Conservation (phyloP, 2,888 invertebrate genomes). For the Drosophila phalerata region DNA sequence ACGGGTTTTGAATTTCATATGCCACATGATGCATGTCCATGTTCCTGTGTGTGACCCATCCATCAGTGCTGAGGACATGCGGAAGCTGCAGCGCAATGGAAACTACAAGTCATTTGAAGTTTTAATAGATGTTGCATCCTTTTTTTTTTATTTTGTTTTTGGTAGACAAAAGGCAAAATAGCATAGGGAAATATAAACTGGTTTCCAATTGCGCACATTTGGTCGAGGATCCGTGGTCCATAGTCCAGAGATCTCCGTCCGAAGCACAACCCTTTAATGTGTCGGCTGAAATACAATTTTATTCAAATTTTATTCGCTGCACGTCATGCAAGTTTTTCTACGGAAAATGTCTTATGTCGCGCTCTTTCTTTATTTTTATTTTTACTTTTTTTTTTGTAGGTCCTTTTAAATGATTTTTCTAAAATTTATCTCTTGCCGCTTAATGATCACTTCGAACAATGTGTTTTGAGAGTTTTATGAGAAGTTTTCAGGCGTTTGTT, state of each 20-base stretch:
- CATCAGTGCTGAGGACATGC: slow-evolving; percentile 59
- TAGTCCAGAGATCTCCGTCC: slow-evolving; percentile 23
- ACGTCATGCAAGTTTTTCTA: slow-evolving; percentile 39
- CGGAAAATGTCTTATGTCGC: slow-evolving; percentile 45
- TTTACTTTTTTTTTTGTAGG: slow-evolving; percentile 33
- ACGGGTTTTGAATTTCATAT: slow-evolving; percentile 76
- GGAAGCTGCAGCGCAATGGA: slow-evolving; percentile 68
- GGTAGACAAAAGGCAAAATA: slow-evolving; percentile 40
- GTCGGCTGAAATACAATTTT: slow-evolving; percentile 33
- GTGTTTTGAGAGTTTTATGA: slow-evolving; percentile 38
- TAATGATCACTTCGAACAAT: slow-evolving; percentile 46
- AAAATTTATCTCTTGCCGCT: slow-evolving; percentile 61
- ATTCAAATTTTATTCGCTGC: slow-evolving; percentile 60
- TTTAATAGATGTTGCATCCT: slow-evolving; percentile 79
- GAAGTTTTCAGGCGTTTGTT: slow-evolving; percentile 36
- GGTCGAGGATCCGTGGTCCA: slow-evolving; percentile 37
- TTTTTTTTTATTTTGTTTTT: slow-evolving; percentile 40
- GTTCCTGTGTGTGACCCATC: slow-evolving; percentile 63
- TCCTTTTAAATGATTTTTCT: slow-evolving; percentile 44
- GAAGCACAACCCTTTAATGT: slow-evolving; percentile 47
- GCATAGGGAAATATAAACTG: slow-evolving; percentile 54
- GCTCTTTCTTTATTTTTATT: slow-evolving; percentile 13
- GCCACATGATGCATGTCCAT: slow-evolving; percentile 46
- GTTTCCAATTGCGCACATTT: slow-evolving; percentile 54
- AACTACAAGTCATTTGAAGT: slow-evolving; percentile 77